A percentile compares a stretch with the other conserved stretches of the same genome.
Evolutionary conservation across 2,888 invertebrate genomes (phyloP).

Genomic region (Diaperis boleti): DNA sequence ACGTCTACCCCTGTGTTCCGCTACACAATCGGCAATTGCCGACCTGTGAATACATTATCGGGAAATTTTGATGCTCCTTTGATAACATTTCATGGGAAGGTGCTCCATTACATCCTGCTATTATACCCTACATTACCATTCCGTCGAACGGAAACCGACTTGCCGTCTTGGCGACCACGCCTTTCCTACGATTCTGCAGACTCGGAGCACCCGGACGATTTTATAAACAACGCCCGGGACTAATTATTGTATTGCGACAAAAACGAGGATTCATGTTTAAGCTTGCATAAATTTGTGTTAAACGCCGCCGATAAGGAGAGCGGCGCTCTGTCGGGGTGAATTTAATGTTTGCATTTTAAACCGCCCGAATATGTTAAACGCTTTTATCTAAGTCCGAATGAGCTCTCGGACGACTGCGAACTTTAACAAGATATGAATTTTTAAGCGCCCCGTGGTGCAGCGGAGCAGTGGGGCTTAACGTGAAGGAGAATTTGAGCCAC

Average conservation of each 20-base stretch:
- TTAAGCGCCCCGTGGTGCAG: too few species aligned
- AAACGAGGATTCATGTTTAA: conserved; percentile 45
- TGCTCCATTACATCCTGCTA: conserved; percentile 10
- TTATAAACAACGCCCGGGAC: conserved; percentile 26
- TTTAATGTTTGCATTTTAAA: conserved; percentile 46
- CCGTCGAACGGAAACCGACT: too few species aligned
- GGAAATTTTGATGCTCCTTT: conserved; percentile 34
- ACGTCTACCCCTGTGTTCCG: background rate
- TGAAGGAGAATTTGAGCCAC: too few species aligned
- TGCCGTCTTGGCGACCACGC: too few species aligned
- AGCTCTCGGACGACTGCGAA: conserved; percentile 1
- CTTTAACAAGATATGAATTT: conserved; percentile 26
- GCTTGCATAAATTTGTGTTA: conserved; percentile 51
- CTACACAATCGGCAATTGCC: conserved; percentile 17
- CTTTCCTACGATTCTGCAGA: background rate
- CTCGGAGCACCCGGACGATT: conserved; percentile 6
- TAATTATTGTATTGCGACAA: conserved; percentile 36
- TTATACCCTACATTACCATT: background rate
- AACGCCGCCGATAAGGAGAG: conserved; percentile 49
- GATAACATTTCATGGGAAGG: conserved; percentile 17
- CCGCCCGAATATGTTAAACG: conserved; percentile 43
- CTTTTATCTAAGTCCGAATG: conserved; percentile 34
- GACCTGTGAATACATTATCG: conserved; percentile 23
- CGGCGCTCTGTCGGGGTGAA: conserved; percentile 44
- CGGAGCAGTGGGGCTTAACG: too few species aligned